Base-by-base conservation (phyloP, 2,113 vertebrate genomes). In the Melanostigma gelatinosum region DNA sequence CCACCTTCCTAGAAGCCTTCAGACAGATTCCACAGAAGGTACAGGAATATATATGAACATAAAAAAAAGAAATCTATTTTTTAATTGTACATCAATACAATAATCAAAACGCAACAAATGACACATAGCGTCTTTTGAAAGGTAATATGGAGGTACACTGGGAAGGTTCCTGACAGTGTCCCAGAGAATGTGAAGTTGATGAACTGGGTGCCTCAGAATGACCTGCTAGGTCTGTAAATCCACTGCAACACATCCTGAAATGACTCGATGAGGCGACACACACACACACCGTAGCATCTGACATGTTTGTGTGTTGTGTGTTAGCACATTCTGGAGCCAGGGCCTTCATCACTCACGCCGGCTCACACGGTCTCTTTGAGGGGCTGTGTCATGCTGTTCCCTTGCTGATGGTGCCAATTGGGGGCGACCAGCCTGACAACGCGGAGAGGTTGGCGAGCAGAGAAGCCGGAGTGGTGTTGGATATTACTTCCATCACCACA, bases 201-300 rank as follows among this genome's bases (percentile, higher is more conserved):
- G 92, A 95, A 97, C 6, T 99, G 98, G 98, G 93, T 99, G 48
- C 97, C 98, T 52, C 98, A 99, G 85, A 99, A 99, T 3, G 97
- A 99, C 65, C 95, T 99, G 3, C 94, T 99, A 34, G 97, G 98
- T 93, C 72, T 55, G 83, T 83, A 57, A 72, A 68, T 16, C 42
- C 42, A 24, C 72, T 18, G 27, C 13, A 16, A 38, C 13, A 46
- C 54, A 68, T 67, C 40, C 32, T 20, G 12, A 67, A 11, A 63
- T 16, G 22, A 18, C 20, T 18, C 18, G 42, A n/a, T 38, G 8
- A 32, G n/a, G 9, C 29, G 5, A 57, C 22, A 65, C 0, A 32
- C 29, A 29, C 29, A 29, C 32, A 22, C 15, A 24, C 8, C 34
- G 6, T 0, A 57, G 40, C 0, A 16, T 68, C 38, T n/a, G 27